These are phyloP conservation scores for Conchocele bisecta DNA, from an alignment of 2,888 invertebrate species.

Conservation along the genomic window DNA sequence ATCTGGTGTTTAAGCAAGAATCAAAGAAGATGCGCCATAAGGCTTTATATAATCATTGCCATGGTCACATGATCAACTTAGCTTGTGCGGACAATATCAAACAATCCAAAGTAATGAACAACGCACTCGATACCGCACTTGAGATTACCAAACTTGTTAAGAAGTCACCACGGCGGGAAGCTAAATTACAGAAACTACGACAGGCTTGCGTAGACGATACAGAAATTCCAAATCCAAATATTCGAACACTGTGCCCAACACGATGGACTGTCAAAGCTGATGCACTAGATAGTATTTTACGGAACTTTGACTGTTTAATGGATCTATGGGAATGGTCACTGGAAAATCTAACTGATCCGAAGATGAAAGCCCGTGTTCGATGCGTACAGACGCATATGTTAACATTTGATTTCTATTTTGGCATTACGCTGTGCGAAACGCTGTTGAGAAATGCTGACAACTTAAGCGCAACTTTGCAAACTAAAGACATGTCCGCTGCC, in stretches of 20 bases:
- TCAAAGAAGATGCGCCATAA: slow-evolving; percentile 20
- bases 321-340: slow-evolving; percentile 13
- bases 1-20: slow-evolving; percentile 16
- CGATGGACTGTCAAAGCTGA: slow-evolving; percentile 49
- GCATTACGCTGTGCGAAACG: background rate
- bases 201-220: slow-evolving; percentile 1
- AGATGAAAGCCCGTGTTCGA: slow-evolving; percentile 5
- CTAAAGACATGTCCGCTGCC: slow-evolving; percentile 38
- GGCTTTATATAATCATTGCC: slow-evolving; percentile 38
- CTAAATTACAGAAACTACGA: slow-evolving; percentile 38
- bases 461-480: slow-evolving; percentile 17
- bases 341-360: background rate
- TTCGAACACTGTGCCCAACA: slow-evolving; percentile 40
- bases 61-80: slow-evolving; percentile 29
- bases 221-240: slow-evolving; percentile 10
- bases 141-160: slow-evolving; percentile 54
- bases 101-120: slow-evolving; percentile 13
- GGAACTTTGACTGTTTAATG: slow-evolving; percentile 12
- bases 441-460: slow-evolving; percentile 14
- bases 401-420: slow-evolving; percentile 16
- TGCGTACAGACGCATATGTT: slow-evolving; percentile 7
- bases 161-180: slow-evolving; percentile 46
- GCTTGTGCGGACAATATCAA: slow-evolving; percentile 28
- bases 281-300: slow-evolving; percentile 17
- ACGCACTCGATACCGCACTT: slow-evolving; percentile 30